phyloP scores from a whole-genome alignment of 2,888 invertebrate species.

The Sinodicranocentrus sp. region DNA sequence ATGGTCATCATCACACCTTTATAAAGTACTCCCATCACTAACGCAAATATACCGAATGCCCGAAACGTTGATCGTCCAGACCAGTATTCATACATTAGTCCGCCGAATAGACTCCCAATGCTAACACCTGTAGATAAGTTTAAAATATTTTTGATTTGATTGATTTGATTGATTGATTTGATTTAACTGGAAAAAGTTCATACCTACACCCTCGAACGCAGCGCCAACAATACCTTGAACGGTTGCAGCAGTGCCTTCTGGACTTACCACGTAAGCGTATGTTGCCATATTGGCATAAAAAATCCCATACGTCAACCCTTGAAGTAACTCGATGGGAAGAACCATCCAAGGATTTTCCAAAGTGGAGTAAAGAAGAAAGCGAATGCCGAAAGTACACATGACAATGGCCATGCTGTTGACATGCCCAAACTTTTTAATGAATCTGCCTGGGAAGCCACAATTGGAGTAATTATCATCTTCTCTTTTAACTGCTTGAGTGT shows the following conservation, averaged over 20 bases:
- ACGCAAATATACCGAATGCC: constrained; percentile 85
- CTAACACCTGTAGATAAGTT: constrained; percentile 83
- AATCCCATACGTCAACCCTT: constrained; percentile 93
- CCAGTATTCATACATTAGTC: constrained; percentile 83
- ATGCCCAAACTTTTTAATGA: constrained; percentile 89
- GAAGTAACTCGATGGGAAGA: constrained; percentile 90
- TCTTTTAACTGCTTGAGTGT: no score
- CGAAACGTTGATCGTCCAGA: constrained; percentile 86
- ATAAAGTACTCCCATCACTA: constrained; percentile 83
- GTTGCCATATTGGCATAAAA: constrained; percentile 94
- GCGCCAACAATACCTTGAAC: constrained; percentile 93
- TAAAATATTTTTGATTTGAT: no score
- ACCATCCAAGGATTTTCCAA: constrained; percentile 90
- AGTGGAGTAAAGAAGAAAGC: constrained; percentile 91
- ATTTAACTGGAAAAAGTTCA: not conserved
- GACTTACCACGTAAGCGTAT: constrained; percentile 90
- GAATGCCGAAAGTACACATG: constrained; percentile 87
- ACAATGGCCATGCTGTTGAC: constrained; percentile 90
- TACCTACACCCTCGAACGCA: constrained; percentile 90
- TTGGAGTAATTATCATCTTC: no score
- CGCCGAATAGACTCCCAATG: constrained; percentile 88
- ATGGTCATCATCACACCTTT: constrained; percentile 53
- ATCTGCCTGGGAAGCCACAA: constrained; percentile 81
- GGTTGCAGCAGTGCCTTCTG: constrained; percentile 91
- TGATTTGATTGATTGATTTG: not conserved